Evolutionary conservation across 2,888 invertebrate species (phyloP), one percentile per base, ranked within the genome.

Genomic region (Cryptus armator): DNA sequence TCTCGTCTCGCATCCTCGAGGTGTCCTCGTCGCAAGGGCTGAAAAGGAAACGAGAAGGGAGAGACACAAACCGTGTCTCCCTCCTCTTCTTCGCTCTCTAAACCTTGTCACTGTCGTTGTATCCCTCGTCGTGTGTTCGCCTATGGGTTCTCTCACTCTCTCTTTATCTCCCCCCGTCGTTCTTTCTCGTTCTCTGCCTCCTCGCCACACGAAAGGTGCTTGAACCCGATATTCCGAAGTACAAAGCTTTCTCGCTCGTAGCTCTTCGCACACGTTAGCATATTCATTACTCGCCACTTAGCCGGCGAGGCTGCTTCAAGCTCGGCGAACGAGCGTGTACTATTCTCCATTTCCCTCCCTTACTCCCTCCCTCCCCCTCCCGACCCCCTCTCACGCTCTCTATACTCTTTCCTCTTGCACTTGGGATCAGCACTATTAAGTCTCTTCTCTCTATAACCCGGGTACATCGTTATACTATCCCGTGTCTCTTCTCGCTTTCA

Each of bases 261-360:
- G 76, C 89, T 82, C 90, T 91, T 90, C 89, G 89, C 90, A 91
- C 91, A 91, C 91, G 92, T 93, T 93, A 91, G 92, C 92, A 92
- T 93, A 92, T 93, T 92, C 92, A 93, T 93, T 92, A 92, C 90
- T 89, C 89, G 89, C 89, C 90, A 91, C 93, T 92, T 92, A 90
- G 88, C 86, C 89, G 72, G 43, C 46, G 89, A 74, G 88, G 88
- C 89, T 74, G 75, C 75, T 91, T 89, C 83, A 90, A 90, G 84
- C 89, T 86, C 80, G 77, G 83, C 85, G 86, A 88, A 88, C 48
- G 74, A 64, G 44, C 46, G 29, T 74, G 74, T 64, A 74, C 74
- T 74, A 74, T 74, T 74, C 74, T 74, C 62, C 46, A 74, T 74
- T 74, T 62, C 62, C 62, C 46, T 48, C 48, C 44, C 71, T 56